Evolutionary conservation across 2,113 vertebrate species (phyloP).

Genomic region (Sphyrna mokarran): DNA sequence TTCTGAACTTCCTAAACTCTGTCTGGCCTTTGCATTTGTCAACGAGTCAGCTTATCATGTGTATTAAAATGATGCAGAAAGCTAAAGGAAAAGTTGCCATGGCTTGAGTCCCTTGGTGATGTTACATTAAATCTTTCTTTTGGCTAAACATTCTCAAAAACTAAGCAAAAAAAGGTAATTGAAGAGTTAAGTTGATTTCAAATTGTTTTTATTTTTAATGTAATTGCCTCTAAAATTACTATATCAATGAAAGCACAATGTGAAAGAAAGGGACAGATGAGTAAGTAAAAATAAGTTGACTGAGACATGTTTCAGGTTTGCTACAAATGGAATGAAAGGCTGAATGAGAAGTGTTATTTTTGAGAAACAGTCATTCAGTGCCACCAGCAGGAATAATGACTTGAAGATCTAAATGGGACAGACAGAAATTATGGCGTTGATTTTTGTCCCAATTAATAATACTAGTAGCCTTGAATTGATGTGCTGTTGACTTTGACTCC

Average conservation of each 20-base stretch:
- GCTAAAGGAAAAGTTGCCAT: not conserved
- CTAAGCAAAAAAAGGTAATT: not conserved
- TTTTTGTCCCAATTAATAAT: not conserved
- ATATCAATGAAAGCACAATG: not conserved
- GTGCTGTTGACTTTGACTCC: not conserved
- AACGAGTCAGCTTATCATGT: slow-evolving; percentile 27
- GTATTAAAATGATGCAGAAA: slow-evolving; percentile 22
- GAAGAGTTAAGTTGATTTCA: not conserved
- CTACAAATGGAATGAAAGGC: not conserved
- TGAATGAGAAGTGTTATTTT: not conserved
- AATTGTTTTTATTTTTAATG: not conserved
- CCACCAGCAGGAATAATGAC: not conserved
- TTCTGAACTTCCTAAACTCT: slow-evolving; percentile 21
- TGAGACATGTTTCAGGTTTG: not conserved
- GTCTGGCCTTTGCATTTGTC: slow-evolving; percentile 28
- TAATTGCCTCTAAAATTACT: not conserved
- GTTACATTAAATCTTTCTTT: not conserved
- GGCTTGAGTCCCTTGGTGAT: not conserved
- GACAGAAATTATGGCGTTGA: not conserved
- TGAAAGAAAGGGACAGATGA: not conserved
- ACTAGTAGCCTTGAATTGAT: not conserved
- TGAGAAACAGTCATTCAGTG: not conserved
- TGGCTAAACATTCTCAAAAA: not conserved
- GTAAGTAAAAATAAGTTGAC: not conserved
- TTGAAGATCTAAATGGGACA: not conserved